Evolutionary conservation across 2,888 invertebrate species (phyloP), one percentile per base, ranked within the genome.

Genomic region (Rhagonycha lutea): DNA sequence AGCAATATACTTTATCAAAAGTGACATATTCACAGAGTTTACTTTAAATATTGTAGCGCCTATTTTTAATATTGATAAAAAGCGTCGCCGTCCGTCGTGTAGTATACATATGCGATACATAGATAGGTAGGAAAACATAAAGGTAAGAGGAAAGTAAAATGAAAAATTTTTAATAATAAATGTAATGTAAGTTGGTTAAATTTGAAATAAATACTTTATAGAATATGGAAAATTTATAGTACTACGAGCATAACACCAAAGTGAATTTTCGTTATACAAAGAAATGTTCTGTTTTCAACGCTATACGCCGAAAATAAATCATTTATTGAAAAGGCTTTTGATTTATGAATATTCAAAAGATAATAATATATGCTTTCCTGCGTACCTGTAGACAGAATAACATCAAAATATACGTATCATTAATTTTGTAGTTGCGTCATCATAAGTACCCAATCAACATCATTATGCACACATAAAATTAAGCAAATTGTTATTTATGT

Each of bases 341-440:
- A 70, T 70, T 28, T 70, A 62, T 70, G 61, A 70, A 70, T 70
- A 70, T 70, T 61, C 62, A 70, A 62, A 26, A 28, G 70, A 70
- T 70, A 61, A 47, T 24, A 70, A 18, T 70, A 26, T 65, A 24
- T 65, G 63, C 26, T 65, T 65, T 24, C 14, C 8, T 24, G 24
- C 63, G 12, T 24, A 65, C 24, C 62, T 62, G 24, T n/a, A 65
- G 63, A 65, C 18, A 65, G 14, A 47, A 47, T 47, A n/a, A 47
- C n/a, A 24, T 65, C 63, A 65, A 47, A 47, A 47, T 47, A 47
- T n/a, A 47, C 47, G 47, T 47, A 47, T 47, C 47, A 47, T 47
- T 47, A 47, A 47, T 47, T 47, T 47, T n/a, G 12, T 47, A 47
- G 47, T 47, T 47, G 47, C 47, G 47, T 47, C 47, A 47, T 8